Evolutionary conservation across 2,797 vertebrate genomes (phyloP).

Genomic region (Fistularia commersonii): DNA sequence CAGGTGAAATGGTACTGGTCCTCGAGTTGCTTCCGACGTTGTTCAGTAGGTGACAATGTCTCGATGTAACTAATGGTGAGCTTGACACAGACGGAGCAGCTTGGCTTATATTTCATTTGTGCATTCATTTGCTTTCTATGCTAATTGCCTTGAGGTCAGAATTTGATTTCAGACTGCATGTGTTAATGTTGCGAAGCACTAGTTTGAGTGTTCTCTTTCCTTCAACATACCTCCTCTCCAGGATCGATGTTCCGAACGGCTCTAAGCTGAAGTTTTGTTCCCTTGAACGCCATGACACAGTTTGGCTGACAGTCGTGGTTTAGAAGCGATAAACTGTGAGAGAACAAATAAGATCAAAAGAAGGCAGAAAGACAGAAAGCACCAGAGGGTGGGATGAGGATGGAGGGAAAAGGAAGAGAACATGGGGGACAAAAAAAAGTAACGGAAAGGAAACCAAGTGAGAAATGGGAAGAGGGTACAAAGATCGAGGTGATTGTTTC

Average conservation of each 20-base stretch:
- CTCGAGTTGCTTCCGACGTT: constrained; percentile 58
- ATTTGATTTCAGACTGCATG: too few relatives aligned
- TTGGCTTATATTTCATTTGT: background rate
- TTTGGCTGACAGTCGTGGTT: constrained; percentile 96
- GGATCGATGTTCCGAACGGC: constrained; percentile 79
- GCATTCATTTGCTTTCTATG: too few relatives aligned
- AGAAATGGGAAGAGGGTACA: too few relatives aligned
- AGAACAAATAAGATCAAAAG: background rate
- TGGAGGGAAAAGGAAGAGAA: background rate
- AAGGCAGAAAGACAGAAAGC: background rate
- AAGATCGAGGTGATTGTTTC: too few relatives aligned
- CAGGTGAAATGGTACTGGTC: constrained; percentile 68
- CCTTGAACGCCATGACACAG: constrained; percentile 90
- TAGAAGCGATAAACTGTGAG: constrained; percentile 87
- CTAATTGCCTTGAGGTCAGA: too few relatives aligned
- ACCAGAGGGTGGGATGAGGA: too few relatives aligned
- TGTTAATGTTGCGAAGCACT: constrained; percentile 11
- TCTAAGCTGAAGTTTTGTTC: constrained; percentile 82
- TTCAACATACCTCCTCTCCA: constrained; percentile 84
- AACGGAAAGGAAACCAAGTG: too few relatives aligned
- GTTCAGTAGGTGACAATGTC: constrained; percentile 43
- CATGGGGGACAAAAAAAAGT: too few relatives aligned
- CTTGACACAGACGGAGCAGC: constrained; percentile 32
- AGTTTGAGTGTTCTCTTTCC: constrained; percentile 12
- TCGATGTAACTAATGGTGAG: constrained; percentile 66